These are phyloP conservation scores for Drosophila trichaetosa DNA, from an alignment of 2,888 invertebrate genomes.

Conservation along the genomic window DNA sequence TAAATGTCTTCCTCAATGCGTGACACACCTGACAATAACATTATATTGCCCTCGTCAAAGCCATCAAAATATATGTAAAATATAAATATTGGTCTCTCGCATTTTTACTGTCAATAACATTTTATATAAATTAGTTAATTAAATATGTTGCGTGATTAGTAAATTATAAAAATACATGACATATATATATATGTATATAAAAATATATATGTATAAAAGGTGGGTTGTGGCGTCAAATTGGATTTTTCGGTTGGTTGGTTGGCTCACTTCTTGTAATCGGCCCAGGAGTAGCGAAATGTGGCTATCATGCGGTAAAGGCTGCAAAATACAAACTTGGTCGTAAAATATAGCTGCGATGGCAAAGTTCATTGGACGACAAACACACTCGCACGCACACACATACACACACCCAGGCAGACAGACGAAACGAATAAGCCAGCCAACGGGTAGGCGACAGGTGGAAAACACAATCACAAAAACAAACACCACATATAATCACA, in stretches of 20 bases:
- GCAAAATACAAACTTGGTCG: constrained; percentile 73
- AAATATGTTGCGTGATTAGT: constrained; percentile 38
- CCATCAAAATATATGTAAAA: constrained; percentile 34
- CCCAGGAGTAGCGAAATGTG: constrained; percentile 77
- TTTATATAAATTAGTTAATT: constrained; percentile 35
- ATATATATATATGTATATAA: neutral
- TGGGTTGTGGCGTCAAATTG: constrained; percentile 34
- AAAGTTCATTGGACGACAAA: constrained; percentile 39
- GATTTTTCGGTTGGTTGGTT: constrained; percentile 13
- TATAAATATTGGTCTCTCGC: constrained; percentile 34
- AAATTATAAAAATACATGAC: constrained; percentile 10
- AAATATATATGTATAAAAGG: constrained; percentile 1
- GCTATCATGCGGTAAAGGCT: constrained; percentile 81
- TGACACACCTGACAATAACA: neutral
- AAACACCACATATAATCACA: constrained; percentile 37
- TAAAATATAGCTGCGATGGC: constrained; percentile 34
- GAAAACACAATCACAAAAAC: constrained; percentile 22
- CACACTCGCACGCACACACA: constrained; percentile 17
- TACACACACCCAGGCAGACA: constrained; percentile 17
- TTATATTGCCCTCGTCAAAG: constrained; percentile 6
- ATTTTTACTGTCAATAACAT: constrained; percentile 36
- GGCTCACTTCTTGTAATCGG: constrained; percentile 68
- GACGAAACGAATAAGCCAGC: constrained; percentile 29
- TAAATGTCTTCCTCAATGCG: neutral
- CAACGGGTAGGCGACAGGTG: constrained; percentile 23